Evolutionary conservation across 2,113 vertebrate species (phyloP), one percentile per base, ranked within the genome.

Genomic region (Aspidoscelis tigris): DNA sequence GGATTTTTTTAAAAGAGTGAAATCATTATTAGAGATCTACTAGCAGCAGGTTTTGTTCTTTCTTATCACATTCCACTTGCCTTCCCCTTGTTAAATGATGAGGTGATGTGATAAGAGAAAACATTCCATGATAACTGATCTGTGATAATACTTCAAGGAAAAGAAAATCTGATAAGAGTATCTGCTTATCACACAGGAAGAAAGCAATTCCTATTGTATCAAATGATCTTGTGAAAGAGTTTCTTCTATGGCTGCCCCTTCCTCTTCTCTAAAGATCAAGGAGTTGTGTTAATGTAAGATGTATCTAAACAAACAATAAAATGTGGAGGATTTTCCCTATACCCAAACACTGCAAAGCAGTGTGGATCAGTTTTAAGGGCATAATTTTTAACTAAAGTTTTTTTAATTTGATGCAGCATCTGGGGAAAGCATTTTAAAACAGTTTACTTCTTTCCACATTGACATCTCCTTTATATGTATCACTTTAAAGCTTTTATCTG

Each of bases 11-110:
- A 11, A 33, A 33, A 55, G 41, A 24, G n/a, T 22, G 44, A 61
- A 83, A 33, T 76, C 55, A 64, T 82, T 76, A 66, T 76, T 73
- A 76, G n/a, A 76, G 21, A 81, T 81, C 69, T 61, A 72, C 80
- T 43, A 70, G 66, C 70, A 14, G n/a, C 69, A 53, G 3, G 1
- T 11, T 21, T 53, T 83, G 78, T 76, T 53, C 74, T 83, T 76
- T n/a, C 44, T 66, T 76, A 53, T 68, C n/a, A 39, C 74, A 39
- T 66, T 41, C 65, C 47, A 39, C n/a, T 44, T 65, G 20, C 64
- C 44, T 68, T 65, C 3, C 21, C 21, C 80, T 68, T 68, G 61
- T 76, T 83, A 7, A 7, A 16, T 1, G 41, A 76, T 83, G 72
- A 47, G 16, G 41, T 22, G 44, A 65, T 75, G 72, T 66, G 72